These are phyloP conservation scores for Deilephila elpenor DNA, from an alignment of 2,888 invertebrate species.

Conservation along the genomic window DNA sequence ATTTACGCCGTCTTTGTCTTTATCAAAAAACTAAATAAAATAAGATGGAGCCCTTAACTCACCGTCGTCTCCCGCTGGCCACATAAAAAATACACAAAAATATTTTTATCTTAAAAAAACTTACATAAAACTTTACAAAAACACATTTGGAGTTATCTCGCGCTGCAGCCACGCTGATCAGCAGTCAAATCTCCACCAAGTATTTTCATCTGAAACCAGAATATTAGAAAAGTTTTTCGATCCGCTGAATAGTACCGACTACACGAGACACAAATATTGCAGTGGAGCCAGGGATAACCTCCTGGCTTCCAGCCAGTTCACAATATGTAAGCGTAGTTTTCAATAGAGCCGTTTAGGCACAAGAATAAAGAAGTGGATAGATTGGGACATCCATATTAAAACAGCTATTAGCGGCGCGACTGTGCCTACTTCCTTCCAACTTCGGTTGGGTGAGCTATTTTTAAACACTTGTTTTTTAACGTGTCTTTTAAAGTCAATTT, in stretches of 20 bases:
- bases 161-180: conserved; percentile 49
- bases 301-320: conserved; percentile 77
- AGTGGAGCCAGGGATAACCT: conserved; percentile 70
- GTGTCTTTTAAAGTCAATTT: background rate
- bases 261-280: conserved; percentile 81
- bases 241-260: conserved; percentile 72
- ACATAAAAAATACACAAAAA: conserved; percentile 7
- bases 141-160: conserved; percentile 27
- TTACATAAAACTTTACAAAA: conserved; percentile 25
- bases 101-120: conserved; percentile 18
- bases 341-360: conserved; percentile 56
- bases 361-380: conserved; percentile 31
- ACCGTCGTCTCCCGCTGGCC: conserved; percentile 6
- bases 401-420: conserved; percentile 18
- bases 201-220: conserved; percentile 68
- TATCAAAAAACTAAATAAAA: conserved; percentile 8
- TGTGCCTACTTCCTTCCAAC: background rate
- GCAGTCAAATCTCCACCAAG: conserved; percentile 62
- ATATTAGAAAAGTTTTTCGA: conserved; percentile 84
- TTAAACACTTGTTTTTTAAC: background rate
- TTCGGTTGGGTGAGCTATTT: background rate
- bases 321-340: conserved; percentile 75
- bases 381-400: conserved; percentile 28
- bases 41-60: background rate
- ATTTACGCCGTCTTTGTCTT: background rate